Base-by-base conservation (phyloP, 1,140 invertebrate species). In the Drosophila dunni region DNA sequence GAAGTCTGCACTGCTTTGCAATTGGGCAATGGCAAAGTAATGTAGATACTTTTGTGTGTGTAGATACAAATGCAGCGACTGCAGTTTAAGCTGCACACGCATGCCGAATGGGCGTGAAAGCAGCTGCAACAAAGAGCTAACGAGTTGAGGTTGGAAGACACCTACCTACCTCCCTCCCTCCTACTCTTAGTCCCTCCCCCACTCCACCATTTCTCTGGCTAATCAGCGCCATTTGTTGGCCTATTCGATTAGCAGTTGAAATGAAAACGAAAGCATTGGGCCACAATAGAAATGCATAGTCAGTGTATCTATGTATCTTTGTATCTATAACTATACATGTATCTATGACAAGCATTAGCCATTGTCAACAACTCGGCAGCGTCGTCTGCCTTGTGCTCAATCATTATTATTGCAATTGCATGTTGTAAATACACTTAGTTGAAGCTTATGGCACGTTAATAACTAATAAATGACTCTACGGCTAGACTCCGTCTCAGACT, bases 311-410 rank as follows among this genome's bases (percentile, higher is more conserved):
- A 34, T 45, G 2, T 56, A 33, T 29, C 24, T 29, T 29, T 58
- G 56, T 45, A 45, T 56, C 58, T 53, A 33, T 56, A 40, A 38
- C 33, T 13, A 11, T 42, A 13, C 13, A 7, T 3, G 20, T 63
- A 63, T 51, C 61, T 42, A 53, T 63, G 48, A 51, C 60, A 29
- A 24, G 17, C 34, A 33, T 53, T 63, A 68, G 57, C 74, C 79
- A 85, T 86, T 85, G 82, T 85, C 82, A 85, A 79, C 82, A 48
- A 71, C 67, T 78, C 65, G 60, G 33, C 65, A 29, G 84, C 66
- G 65, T 64, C 42, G 82, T 81, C 82, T 86, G 82, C 82, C 82
- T 85, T 85, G 82, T 86, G 75, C 82, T 78, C 82, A 85, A 83
- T 83, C 81, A 83, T 79, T 65, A 61, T 64, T 13, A 58, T 61